A percentile compares a stretch with the other conserved stretches of the same genome.
These are phyloP conservation scores for Pollachius pollachius DNA, from an alignment of 2,113 vertebrate species.

Conservation along the genomic window DNA sequence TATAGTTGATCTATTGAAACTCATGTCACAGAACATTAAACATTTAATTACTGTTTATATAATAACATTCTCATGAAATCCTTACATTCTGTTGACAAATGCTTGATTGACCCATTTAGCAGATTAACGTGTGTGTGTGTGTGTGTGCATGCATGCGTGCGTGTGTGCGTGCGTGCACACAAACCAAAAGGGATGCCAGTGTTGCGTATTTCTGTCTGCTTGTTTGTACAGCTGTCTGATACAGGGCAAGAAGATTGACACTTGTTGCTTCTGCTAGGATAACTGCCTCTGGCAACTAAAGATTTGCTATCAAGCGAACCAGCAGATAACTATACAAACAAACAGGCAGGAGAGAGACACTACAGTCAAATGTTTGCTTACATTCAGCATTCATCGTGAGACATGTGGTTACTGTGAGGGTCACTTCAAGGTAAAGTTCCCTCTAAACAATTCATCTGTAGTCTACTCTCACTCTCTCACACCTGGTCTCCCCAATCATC, in stretches of 20 bases:
- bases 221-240: conserved; percentile 48
- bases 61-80: neutral
- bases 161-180: neutral
- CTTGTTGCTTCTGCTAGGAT: conserved; percentile 16
- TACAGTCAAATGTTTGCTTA: no score
- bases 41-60: neutral
- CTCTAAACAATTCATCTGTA: no score
- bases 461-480: no score
- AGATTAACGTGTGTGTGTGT: neutral
- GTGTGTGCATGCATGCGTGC: neutral
- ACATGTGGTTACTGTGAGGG: no score
- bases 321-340: conserved; percentile 4
- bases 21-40: no score
- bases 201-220: conserved; percentile 21
- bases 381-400: no score
- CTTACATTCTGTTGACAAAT: no score
- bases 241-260: conserved; percentile 16
- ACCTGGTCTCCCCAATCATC: no score
- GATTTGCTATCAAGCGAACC: conserved; percentile 5
- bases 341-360: neutral
- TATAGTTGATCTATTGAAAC: neutral
- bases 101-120: conserved; percentile 3
- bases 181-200: conserved; percentile 12
- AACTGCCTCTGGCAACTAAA: conserved; percentile 11
- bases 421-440: no score